These are phyloP conservation scores for Synergus laeviventris DNA, from an alignment of 2,888 invertebrate genomes.

Conservation along the genomic window DNA sequence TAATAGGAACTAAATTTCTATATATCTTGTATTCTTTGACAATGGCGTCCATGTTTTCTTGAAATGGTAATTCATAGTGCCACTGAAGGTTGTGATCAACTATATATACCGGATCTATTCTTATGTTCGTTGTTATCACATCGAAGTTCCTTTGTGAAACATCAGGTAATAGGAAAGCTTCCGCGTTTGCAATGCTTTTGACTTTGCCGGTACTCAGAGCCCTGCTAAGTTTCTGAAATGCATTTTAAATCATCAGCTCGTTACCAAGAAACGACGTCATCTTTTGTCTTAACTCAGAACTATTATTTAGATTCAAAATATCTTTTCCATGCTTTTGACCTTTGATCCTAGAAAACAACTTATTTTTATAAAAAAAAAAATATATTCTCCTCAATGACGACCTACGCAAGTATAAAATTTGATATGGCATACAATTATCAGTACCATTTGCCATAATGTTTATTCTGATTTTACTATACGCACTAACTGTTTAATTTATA, in stretches of 20 bases:
- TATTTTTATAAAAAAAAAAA: no score
- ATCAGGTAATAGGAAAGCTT: slow-evolving; percentile 79
- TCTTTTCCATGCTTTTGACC: background rate
- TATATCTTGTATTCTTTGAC: slow-evolving; percentile 75
- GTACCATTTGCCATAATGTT: no score
- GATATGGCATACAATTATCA: background rate
- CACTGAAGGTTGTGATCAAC: slow-evolving; percentile 77
- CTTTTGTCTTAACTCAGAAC: background rate
- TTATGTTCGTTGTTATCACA: slow-evolving; percentile 79
- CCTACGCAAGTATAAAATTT: background rate
- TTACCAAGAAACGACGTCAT: background rate
- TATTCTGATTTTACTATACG: no score
- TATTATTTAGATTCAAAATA: background rate
- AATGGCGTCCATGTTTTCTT: slow-evolving; percentile 75
- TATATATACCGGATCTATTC: slow-evolving; percentile 80
- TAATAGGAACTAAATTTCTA: slow-evolving; percentile 79
- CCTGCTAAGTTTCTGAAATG: slow-evolving; percentile 75
- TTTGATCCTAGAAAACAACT: no score
- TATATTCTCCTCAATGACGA: no score
- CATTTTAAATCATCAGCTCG: background rate
- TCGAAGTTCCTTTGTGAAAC: slow-evolving; percentile 79
- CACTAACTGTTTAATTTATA: no score
- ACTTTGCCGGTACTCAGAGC: slow-evolving; percentile 78
- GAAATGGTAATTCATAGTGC: slow-evolving; percentile 78
- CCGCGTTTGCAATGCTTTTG: slow-evolving; percentile 78